A percentile compares a stretch with the other conserved stretches of the same genome.
Evolutionary conservation across 2,113 vertebrate genomes (phyloP).

Genomic region (Prunella fulvescens): DNA sequence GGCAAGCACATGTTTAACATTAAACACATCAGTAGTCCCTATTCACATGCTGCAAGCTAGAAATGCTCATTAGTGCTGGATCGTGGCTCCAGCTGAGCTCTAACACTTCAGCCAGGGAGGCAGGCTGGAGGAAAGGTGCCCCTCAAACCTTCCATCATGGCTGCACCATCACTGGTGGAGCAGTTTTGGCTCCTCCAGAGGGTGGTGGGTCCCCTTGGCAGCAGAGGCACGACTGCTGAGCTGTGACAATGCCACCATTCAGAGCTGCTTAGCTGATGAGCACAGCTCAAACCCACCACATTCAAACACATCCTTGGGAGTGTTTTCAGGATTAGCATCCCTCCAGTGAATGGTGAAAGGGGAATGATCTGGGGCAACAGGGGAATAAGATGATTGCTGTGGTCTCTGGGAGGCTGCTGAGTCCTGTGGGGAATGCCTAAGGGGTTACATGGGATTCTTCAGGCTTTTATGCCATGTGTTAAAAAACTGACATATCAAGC

Average conservation of each 20-base stretch:
- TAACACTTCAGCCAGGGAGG: neutral
- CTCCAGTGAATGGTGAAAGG: neutral
- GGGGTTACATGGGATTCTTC: accelerated
- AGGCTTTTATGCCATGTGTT: accelerated
- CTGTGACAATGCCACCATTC: neutral
- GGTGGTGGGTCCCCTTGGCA: neutral
- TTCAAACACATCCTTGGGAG: neutral
- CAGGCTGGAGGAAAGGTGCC: neutral
- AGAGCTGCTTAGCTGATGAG: neutral
- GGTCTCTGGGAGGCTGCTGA: neutral
- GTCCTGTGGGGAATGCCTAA: neutral
- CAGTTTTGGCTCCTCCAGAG: accelerated
- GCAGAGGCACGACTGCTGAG: neutral
- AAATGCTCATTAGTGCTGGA: constrained; percentile 33
- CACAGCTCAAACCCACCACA: neutral
- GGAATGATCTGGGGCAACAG: neutral
- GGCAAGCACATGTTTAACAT: constrained; percentile 47
- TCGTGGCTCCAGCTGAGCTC: neutral
- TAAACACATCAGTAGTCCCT: constrained; percentile 42
- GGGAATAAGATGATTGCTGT: neutral
- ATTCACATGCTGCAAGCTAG: constrained; percentile 30
- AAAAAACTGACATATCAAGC: neutral
- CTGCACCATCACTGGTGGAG: neutral
- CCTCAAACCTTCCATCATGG: neutral
- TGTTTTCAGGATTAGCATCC: neutral